Evolutionary conservation across 2,888 invertebrate species (phyloP), one percentile per base, ranked within the genome.

Genomic region (Zelleria hepariella): DNA sequence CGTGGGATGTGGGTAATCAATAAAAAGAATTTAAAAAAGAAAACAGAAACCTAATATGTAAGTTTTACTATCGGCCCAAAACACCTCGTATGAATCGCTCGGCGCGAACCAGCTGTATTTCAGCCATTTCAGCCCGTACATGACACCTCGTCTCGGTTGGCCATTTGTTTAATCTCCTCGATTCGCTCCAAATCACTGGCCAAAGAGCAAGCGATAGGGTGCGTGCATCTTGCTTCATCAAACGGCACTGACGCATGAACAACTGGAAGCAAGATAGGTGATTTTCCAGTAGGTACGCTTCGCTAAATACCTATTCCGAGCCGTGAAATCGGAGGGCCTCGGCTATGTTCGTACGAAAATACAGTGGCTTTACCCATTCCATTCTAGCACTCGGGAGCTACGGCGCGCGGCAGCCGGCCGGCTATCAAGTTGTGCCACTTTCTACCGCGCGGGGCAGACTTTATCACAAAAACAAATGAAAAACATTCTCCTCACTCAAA

Each of bases 401-500:
- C 8, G 55, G 20, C 55, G 55, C 32, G 20, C 6, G 18, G 55
- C 32, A 20, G 55, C 32, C 32, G 55, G 21, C 21, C 55, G 55
- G 32, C 32, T 55, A 55, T 55, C 55, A 20, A 3, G 32, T 54
- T 55, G 55, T 55, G 32, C 55, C 32, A 23, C 32, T 55, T 55
- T 32, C 53, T n/a, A 25, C 5, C 24, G 53, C 24, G 55, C 6
- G 15, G 15, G 10, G 10, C 27, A 32, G 32, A 27, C 32, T 20
- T 55, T 55, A 55, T 55, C 55, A 27, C 32, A 21, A 55, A 49
- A 55, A 55, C 55, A 55, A 55, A 42, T 18, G 10, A 55, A 18
- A 15, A 21, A 55, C 32, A 32, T 15, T 51, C 21, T 55, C 10
- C 20, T 55, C 27, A 55, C 55, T 27, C n/a, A 42, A 42, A 42